Conservation (phyloP, 2,113 vertebrate species). For the Aphyosemion australe region DNA sequence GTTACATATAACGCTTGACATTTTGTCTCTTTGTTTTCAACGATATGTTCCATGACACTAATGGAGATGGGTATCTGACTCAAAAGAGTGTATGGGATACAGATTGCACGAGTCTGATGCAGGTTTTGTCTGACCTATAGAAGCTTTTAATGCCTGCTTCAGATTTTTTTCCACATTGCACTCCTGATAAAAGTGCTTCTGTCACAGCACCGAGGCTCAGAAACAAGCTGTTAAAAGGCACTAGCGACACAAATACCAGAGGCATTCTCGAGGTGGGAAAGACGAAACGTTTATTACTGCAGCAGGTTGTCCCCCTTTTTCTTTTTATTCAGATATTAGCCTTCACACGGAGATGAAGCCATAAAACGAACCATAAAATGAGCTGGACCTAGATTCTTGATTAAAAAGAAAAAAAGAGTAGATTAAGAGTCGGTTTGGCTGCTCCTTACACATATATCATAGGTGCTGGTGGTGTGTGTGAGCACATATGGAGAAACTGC, state of each 20-base stretch:
- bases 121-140: constrained; percentile 58
- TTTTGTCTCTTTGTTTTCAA: too few species aligned
- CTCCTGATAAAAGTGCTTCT: constrained; percentile 57
- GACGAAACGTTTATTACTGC: constrained; percentile 38
- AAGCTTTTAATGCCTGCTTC: constrained; percentile 66
- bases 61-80: too few species aligned
- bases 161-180: constrained; percentile 61
- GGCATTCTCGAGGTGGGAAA: constrained; percentile 10
- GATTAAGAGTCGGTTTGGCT: constrained; percentile 40
- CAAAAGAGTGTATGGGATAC: neutral
- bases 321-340: constrained; percentile 22
- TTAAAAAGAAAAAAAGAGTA: constrained; percentile 45
- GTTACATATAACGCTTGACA: too few species aligned
- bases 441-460: constrained; percentile 41
- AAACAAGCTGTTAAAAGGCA: constrained; percentile 64
- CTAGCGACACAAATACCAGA: constrained; percentile 37
- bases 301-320: constrained; percentile 14
- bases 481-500: constrained; percentile 35
- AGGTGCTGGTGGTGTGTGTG: constrained; percentile 6
- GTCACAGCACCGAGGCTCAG: constrained; percentile 34
- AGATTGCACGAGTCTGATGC: constrained; percentile 28
- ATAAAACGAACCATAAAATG: constrained; percentile 47
- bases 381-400: constrained; percentile 43
- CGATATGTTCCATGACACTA: too few species aligned
- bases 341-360: constrained; percentile 39